A percentile compares a stretch with the other conserved stretches of the same genome.
Conservation (phyloP, 2,797 vertebrate species). For the Sebastes steindachneri region DNA sequence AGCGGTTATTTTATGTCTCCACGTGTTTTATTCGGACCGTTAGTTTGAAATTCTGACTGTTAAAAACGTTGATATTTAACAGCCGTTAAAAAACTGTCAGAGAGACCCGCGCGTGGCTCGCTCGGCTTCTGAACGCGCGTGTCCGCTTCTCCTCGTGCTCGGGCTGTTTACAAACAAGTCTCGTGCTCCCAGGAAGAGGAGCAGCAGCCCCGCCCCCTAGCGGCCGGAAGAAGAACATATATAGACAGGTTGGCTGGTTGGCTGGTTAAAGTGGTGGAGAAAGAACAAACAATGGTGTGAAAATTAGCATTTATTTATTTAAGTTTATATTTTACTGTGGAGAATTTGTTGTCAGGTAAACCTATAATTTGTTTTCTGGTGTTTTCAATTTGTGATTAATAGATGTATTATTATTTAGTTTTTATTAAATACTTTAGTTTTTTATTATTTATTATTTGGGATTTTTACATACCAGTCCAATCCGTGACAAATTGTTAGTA, state of each 20-base stretch:
- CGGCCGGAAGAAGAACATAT: slow-evolving; percentile 13
- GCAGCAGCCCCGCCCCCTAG: slow-evolving; percentile 56
- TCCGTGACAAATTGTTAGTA: background rate
- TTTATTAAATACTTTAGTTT: background rate
- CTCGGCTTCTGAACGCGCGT: no score
- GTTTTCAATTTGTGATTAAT: no score
- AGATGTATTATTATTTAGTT: background rate
- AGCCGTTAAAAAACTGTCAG: background rate
- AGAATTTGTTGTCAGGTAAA: background rate
- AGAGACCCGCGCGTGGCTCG: background rate
- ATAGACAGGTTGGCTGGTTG: slow-evolving; percentile 4
- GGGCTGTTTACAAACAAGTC: slow-evolving; percentile 81
- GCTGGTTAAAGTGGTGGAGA: slow-evolving; percentile 31
- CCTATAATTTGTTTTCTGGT: background rate
- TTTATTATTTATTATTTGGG: background rate
- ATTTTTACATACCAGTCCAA: background rate
- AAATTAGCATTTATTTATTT: background rate
- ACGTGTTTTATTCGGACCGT: background rate
- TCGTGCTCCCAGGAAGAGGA: slow-evolving; percentile 39
- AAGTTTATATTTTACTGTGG: background rate
- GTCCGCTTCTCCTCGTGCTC: slow-evolving; percentile 21
- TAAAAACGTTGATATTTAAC: no score
- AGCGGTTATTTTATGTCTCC: background rate
- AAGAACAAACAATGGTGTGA: background rate
- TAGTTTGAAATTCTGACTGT: background rate